These are phyloP conservation scores for Rhea americana DNA, from an alignment of 2,113 vertebrate genomes.

Conservation along the genomic window DNA sequence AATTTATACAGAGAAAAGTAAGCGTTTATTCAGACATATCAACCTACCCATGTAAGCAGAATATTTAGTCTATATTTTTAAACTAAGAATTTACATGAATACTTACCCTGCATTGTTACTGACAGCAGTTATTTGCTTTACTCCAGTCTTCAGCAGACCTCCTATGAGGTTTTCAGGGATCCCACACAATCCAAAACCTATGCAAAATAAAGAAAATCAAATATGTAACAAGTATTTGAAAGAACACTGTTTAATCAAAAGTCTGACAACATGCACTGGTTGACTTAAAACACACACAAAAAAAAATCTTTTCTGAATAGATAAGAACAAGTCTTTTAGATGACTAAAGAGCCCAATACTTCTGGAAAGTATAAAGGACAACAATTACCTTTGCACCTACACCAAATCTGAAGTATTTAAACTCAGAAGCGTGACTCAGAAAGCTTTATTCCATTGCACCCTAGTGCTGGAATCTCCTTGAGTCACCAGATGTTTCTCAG, in stretches of 20 bases:
- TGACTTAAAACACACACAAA: neutral
- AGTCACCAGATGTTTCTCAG: neutral
- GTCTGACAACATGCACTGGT: neutral
- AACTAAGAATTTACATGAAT: neutral
- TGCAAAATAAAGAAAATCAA: neutral
- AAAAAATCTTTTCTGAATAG: neutral
- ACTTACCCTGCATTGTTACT: conserved; percentile 98
- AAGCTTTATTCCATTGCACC: neutral
- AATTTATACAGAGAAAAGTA: neutral
- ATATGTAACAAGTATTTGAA: neutral
- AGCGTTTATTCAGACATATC: neutral
- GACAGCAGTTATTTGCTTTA: conserved; percentile 90
- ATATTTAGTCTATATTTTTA: neutral
- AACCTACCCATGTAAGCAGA: neutral
- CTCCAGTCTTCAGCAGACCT: conserved; percentile 90
- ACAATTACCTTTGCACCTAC: neutral
- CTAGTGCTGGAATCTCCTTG: neutral
- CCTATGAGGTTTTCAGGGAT: conserved; percentile 97
- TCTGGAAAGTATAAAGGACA: neutral
- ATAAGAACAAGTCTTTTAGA: neutral
- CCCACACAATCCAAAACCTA: conserved; percentile 96
- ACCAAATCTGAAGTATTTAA: neutral
- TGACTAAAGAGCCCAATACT: neutral
- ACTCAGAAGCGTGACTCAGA: neutral
- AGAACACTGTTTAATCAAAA: neutral